phyloP scores from a whole-genome alignment of 1,140 invertebrate species.

The Theocolax elegans region DNA sequence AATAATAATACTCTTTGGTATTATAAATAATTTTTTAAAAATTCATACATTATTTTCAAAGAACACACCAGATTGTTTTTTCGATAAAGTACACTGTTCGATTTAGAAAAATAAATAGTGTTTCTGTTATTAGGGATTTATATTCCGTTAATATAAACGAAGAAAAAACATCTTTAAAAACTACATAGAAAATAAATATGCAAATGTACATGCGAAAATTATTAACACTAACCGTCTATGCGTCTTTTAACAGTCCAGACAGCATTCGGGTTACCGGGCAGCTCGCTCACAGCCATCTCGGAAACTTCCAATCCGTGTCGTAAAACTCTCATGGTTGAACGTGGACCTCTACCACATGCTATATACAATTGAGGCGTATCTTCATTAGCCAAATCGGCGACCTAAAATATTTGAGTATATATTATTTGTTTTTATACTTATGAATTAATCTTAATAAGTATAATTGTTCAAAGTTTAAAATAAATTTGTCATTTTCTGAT shows the following conservation, averaged over 20 bases:
- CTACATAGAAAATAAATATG: conserved; percentile 12
- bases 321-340: conserved; percentile 92
- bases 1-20: no score
- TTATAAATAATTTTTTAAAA: no score
- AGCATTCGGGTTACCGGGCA: conserved; percentile 98
- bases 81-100: no score
- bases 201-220: neutral
- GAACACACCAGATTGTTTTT: no score
- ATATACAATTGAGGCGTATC: conserved; percentile 99
- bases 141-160: no score
- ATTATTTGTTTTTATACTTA: conserved; percentile 19
- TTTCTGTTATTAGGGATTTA: no score
- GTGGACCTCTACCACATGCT: conserved; percentile 92
- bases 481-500: conserved; percentile 53
- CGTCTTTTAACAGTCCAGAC: conserved; percentile 99
- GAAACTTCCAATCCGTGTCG: conserved; percentile 97
- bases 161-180: no score
- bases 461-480: neutral
- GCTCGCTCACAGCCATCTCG: conserved; percentile 99
- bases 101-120: no score
- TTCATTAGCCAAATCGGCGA: conserved; percentile 91
- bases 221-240: conserved; percentile 84
- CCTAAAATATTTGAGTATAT: conserved; percentile 57
- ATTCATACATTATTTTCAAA: no score
- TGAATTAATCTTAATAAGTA: neutral